phyloP scores from a whole-genome alignment of 2,888 invertebrate species.

The Hymenopus coronatus region DNA sequence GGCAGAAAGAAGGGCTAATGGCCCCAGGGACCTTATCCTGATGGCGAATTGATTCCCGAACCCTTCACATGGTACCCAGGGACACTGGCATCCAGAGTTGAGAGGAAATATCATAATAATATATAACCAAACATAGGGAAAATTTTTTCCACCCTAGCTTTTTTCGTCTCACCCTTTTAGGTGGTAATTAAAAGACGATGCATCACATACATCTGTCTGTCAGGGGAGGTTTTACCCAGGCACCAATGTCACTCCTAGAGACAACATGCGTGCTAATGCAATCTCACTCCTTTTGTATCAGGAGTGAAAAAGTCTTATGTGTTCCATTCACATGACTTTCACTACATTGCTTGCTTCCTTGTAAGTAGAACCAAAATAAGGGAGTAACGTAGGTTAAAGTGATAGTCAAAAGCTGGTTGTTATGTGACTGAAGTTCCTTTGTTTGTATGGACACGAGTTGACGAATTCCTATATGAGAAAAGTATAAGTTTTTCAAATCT shows the following conservation, averaged over 20 bases:
- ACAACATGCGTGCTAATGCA: neutral
- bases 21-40: neutral
- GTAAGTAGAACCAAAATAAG: no score
- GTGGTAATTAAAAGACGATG: conserved; percentile 33
- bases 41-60: neutral
- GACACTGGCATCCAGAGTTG: neutral
- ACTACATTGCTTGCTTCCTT: no score
- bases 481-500: no score
- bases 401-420: no score
- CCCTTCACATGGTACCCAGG: neutral
- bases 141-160: neutral
- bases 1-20: neutral
- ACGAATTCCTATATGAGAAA: no score
- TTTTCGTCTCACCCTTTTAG: conserved; percentile 20
- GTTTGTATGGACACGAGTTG: no score
- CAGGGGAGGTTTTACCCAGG: neutral
- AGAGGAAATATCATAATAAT: neutral
- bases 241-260: neutral
- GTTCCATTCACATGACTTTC: no score
- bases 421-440: no score
- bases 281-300: neutral
- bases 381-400: no score
- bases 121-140: neutral
- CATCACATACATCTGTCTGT: conserved; percentile 20
- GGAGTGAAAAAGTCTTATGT: neutral